Base-by-base conservation (phyloP, 2,113 vertebrate genomes). In the Montifringilla adamsi region DNA sequence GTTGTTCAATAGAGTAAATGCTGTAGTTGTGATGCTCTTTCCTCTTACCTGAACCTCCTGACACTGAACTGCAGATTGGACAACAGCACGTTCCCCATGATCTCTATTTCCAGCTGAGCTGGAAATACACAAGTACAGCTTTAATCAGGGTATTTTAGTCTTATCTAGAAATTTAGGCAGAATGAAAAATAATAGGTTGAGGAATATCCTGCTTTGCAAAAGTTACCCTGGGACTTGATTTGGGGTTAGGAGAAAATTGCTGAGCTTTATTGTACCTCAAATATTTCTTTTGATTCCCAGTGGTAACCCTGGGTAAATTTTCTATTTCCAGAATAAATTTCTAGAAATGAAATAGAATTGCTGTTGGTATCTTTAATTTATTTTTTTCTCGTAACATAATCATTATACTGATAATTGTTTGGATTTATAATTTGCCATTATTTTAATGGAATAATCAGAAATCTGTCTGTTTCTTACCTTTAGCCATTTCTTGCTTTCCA, bases 121-220 rank as follows among this genome's bases (percentile, higher is more conserved):
- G 62, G 64, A 92, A 92, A 78, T 89, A 58, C 1, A 39, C 27
- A 94, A 86, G 77, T 81, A 35, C 66, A 58, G 47, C 49, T 92
- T 89, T 64, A 52, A 75, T 89, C 31, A 17, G 70, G 30, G 43
- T 79, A 50, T 89, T 89, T 94, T 79, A 79, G 49, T 35, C 60
- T 91, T 66, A 89, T 53, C 84, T 63, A 76, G 74, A 83, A 91
- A 76, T 73, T 79, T 55, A 64, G 74, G n/a, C 62, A 87, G 84
- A 95, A 81, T 79, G 66, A 85, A 89, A 93, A 95, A 87, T 85
- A 73, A 73, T 31, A 75, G 91, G 53, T 85, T 85, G 53, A 66
- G 43, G 56, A 94, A 53, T 37, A 56, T n/a, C 62, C 58, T 83
- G 43, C 78, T 87, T 87, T 89, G 62, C n/a, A 58, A 46, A 82